Conservation (phyloP, 1,140 invertebrate genomes). For the Aphis gossypii region DNA sequence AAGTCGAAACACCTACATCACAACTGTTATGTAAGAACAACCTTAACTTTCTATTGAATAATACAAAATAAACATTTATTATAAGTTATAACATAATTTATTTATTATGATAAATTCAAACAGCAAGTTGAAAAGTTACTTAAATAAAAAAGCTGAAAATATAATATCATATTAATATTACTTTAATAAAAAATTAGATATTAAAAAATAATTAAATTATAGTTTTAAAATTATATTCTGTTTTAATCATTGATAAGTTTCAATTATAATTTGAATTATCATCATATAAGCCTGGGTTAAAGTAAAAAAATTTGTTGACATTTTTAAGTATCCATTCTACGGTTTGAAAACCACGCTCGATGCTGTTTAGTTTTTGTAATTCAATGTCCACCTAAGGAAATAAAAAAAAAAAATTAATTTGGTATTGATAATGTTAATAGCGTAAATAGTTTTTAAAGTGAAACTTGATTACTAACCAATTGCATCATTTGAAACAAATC, state of each 20-base stretch:
- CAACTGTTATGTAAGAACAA: too few species aligned
- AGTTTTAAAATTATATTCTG: not conserved
- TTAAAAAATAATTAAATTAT: too few species aligned
- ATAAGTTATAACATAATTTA: too few species aligned
- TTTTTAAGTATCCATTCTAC: conserved; percentile 25
- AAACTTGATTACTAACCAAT: conserved; percentile 28
- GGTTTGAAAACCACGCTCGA: conserved; percentile 38
- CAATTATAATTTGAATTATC: not conserved
- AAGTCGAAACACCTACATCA: too few species aligned
- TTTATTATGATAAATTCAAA: too few species aligned
- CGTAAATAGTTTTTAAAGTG: not conserved
- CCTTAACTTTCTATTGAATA: too few species aligned
- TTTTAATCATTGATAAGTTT: not conserved
- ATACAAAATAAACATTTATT: too few species aligned
- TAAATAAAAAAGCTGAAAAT: too few species aligned
- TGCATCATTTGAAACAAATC: conserved; percentile 52
- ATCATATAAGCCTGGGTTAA: conserved; percentile 58
- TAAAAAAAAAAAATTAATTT: not conserved
- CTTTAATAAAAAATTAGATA: too few species aligned
- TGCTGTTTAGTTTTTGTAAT: not conserved
- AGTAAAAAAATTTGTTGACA: conserved; percentile 51
- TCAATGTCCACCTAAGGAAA: conserved; percentile 35
- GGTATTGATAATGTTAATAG: not conserved
- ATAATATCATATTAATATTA: too few species aligned
- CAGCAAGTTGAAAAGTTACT: too few species aligned